Base-by-base conservation (phyloP, 2,888 invertebrate genomes). In the Dusona sp. region DNA sequence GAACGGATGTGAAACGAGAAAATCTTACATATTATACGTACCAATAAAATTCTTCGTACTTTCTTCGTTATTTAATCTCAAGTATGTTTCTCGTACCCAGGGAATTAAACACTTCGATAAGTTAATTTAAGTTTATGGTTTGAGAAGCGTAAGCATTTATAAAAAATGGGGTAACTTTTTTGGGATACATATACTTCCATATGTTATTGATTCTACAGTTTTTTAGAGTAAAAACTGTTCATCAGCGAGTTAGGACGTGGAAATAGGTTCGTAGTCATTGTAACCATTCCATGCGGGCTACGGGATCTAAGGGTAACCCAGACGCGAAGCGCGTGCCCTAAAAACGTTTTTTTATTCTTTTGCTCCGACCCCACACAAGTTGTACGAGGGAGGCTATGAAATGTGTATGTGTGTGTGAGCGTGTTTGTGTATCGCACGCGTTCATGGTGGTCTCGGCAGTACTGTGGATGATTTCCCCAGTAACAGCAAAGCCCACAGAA, bases 291-390 rank as follows among this genome's bases (percentile, higher is more conserved):
- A 29, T 42, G 65, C 65, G 79, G 57, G 77, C 77, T 80, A 64
- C 22, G 65, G 16, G 73, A 80, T 67, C 78, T 51, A 78, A 84
- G 88, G 86, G 90, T 89, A 91, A 87, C 79, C 84, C 77, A 86
- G 84, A 89, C 83, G 74, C 51, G 42, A 88, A 90, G 89, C 91
- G 91, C 90, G 92, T 92, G 92, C 92, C 91, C 92, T 90, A 83
- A 84, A 79, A 83, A 81, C 87, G 88, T 90, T 90, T 91, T 92
- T 91, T 92, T 86, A 80, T 84, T 75, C 42, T 67, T 86, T 88
- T 78, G 84, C 89, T 80, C 78, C 88, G 81, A 87, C 89, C 83
- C 84, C 84, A 57, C 77, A 68, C 38, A 68, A 61, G 61, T 42
- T 38, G 38, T 48, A 45, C 9, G 68, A 80, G 78, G 73, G 48